Percentiles rank a stretch among this genome's conserved stretches.
Conservation (phyloP, 2,113 vertebrate genomes). For the Hippocampus guttulatus region DNA sequence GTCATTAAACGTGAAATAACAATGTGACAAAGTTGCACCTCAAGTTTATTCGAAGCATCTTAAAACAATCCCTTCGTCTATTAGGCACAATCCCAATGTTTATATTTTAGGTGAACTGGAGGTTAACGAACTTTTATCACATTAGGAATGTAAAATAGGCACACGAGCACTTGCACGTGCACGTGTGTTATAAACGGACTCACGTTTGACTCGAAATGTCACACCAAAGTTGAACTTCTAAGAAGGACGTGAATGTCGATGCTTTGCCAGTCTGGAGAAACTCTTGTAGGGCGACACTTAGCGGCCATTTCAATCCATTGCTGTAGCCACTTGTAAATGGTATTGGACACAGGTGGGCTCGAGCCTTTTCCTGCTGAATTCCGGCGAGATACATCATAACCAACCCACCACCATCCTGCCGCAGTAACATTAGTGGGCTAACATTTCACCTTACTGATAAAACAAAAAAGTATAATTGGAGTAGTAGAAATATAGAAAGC, state of each 20-base stretch:
- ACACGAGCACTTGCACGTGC: not conserved
- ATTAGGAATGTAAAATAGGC: not conserved
- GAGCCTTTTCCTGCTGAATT: not conserved
- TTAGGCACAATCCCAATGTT: not conserved
- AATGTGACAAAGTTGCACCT: not conserved
- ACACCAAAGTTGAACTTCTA: constrained; percentile 4
- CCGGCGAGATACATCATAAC: not conserved
- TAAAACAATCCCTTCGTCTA: not conserved
- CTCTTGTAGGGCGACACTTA: not conserved
- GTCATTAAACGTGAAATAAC: not conserved
- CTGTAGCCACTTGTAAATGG: not conserved
- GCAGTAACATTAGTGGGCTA: not conserved
- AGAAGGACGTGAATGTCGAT: not conserved
- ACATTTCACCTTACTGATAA: not conserved
- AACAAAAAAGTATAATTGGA: not conserved
- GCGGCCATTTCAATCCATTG: not conserved
- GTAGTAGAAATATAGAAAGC: not conserved
- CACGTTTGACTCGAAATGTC: constrained; percentile 6
- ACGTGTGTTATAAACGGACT: constrained; percentile 6
- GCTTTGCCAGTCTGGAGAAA: not conserved
- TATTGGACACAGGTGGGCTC: not conserved
- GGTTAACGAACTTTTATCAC: not conserved
- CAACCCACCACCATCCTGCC: not conserved
- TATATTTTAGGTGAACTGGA: not conserved
- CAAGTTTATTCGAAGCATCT: not conserved